Base-by-base conservation (phyloP, 2,888 invertebrate species). In the Phaedon cochleariae region DNA sequence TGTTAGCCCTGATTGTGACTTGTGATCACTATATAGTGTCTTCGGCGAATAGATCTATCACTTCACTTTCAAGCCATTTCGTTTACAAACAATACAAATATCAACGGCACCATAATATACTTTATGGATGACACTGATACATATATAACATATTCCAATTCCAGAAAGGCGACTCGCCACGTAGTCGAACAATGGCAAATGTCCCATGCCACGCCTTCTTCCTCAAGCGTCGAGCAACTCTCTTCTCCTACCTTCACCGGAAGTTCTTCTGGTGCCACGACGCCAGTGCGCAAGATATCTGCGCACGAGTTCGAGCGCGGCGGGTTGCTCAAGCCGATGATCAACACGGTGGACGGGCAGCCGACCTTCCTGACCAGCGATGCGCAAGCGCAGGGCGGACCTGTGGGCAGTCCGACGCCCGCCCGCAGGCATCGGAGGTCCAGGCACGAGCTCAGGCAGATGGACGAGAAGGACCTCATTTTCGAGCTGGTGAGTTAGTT, bases 231-330 rank as follows among this genome's bases (percentile, higher is more conserved):
- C 29, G 86, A 86, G 70, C 41, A 86, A 29, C 75, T 85, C 54
- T 84, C 86, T 68, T 87, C 88, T 64, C n/a, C n/a, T n/a, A n/a
- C n/a, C n/a, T n/a, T n/a, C n/a, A n/a, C n/a, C n/a, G n/a, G n/a
- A n/a, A n/a, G n/a, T n/a, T n/a, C n/a, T 65, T 94, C 94, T 2
- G 96, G 96, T 5, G 94, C 95, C 59, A 95, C 96, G 70, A 97
- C 97, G 62, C 97, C 97, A 55, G 96, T 97, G 73, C 89, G 92
- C 80, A 93, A 93, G 87, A 96, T 97, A 83, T 97, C 97, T 59
- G 96, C 97, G 63, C 96, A 96, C 85, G 97, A 97, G 84, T 97
- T 97, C 82, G 97, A 97, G 85, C 90, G 94, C 9, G 95, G 96
- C 21, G 96, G 96, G 70, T 88, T 96, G 20, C 85, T 96, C 72